A percentile compares a stretch with the other conserved stretches of the same genome.
Evolutionary conservation across 2,113 vertebrate species (phyloP).

Genomic region (Lepisosteus osseus): DNA sequence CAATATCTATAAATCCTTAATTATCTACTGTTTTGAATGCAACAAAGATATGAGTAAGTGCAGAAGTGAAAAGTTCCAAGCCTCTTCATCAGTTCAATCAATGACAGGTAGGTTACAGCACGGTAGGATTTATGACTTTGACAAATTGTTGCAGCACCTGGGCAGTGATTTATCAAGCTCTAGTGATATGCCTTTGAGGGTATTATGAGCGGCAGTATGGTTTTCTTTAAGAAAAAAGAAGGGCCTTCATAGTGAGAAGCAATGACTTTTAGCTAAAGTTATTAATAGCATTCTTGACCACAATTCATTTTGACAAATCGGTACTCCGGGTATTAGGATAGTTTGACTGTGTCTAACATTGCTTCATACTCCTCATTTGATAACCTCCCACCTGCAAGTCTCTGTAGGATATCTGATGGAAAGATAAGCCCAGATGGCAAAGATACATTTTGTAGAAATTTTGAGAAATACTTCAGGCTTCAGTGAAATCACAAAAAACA

Average conservation of each 20-base stretch:
- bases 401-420: slow-evolving; percentile 65
- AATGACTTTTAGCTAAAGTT: slow-evolving; percentile 41
- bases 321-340: slow-evolving; percentile 57
- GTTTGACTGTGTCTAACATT: slow-evolving; percentile 64
- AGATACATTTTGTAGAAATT: slow-evolving; percentile 40
- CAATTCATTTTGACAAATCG: slow-evolving; percentile 77
- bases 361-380: slow-evolving; percentile 56
- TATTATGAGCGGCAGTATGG: slow-evolving; percentile 34
- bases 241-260: slow-evolving; percentile 53
- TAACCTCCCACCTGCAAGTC: slow-evolving; percentile 66
- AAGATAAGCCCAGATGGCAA: slow-evolving; percentile 61
- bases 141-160: slow-evolving; percentile 81
- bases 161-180: slow-evolving; percentile 75
- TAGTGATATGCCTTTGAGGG: slow-evolving; percentile 66
- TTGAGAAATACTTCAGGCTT: slow-evolving; percentile 44
- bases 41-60: slow-evolving; percentile 37
- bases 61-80: slow-evolving; percentile 44
- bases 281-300: slow-evolving; percentile 66
- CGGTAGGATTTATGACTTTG: slow-evolving; percentile 78
- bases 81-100: slow-evolving; percentile 50
- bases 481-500: slow-evolving; percentile 46
- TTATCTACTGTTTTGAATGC: slow-evolving; percentile 50
- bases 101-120: slow-evolving; percentile 70
- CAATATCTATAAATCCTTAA: slow-evolving; percentile 33
- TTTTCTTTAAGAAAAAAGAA: slow-evolving; percentile 56